Conservation (phyloP, 2,113 vertebrate genomes). For the Corvus moneduloides region DNA sequence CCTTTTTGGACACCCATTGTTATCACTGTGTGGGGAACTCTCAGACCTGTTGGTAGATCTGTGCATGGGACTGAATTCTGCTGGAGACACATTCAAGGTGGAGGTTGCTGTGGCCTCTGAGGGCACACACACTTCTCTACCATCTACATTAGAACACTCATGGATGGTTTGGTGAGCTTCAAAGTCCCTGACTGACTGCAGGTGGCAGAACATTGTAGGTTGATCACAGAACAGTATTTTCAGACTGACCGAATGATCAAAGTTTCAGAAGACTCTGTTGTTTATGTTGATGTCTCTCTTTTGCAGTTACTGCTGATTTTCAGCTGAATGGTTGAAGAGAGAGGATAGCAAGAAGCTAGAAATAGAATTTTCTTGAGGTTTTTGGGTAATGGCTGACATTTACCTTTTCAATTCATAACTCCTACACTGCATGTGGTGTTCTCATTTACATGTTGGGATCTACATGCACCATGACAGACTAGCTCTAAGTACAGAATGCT, state of each 20-base stretch:
- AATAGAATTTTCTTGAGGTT: neutral
- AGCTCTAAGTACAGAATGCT: neutral
- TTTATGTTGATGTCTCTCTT: neutral
- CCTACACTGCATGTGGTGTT: neutral
- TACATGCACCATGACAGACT: neutral
- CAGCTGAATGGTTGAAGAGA: neutral
- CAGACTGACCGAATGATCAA: neutral
- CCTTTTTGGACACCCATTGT: slow-evolving; percentile 15
- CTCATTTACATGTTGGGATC: neutral
- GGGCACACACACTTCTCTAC: neutral
- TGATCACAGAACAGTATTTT: neutral
- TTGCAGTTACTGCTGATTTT: neutral
- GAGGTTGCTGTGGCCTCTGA: neutral
- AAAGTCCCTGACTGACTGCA: neutral
- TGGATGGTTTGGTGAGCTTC: neutral
- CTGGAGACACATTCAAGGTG: neutral
- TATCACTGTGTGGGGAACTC: neutral
- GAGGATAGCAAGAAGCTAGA: neutral
- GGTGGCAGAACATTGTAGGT: neutral
- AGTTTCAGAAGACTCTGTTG: neutral
- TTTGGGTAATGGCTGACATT: neutral
- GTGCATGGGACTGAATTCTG: neutral
- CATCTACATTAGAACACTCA: neutral
- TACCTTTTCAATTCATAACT: neutral
- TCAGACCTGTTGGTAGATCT: neutral